Evolutionary conservation across 2,797 vertebrate genomes (phyloP).

Genomic region (Eulemur mongoz): DNA sequence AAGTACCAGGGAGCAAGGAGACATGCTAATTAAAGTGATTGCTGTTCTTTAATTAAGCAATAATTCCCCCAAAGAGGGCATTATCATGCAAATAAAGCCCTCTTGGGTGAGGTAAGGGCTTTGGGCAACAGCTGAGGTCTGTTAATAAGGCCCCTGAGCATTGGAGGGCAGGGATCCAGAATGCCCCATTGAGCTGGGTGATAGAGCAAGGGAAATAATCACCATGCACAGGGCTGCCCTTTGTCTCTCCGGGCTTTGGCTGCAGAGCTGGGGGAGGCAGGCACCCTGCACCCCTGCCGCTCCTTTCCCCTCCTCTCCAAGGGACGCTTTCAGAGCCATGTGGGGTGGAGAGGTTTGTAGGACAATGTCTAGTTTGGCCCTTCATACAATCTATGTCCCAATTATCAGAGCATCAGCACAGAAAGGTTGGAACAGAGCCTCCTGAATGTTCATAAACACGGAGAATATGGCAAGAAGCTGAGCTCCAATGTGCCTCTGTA

Average conservation of each 20-base stretch:
- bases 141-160: conserved; percentile 69
- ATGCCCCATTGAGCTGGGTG: conserved; percentile 76
- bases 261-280: conserved; percentile 21
- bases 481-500: neutral
- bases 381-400: neutral
- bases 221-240: neutral
- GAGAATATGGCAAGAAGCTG: neutral
- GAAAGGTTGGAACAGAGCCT: neutral
- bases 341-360: neutral
- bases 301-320: neutral
- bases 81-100: conserved; percentile 86
- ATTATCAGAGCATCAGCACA: neutral
- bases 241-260: conserved; percentile 66
- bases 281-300: neutral
- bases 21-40: conserved; percentile 89
- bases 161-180: conserved; percentile 76
- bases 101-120: conserved; percentile 82
- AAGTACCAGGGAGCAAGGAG: conserved; percentile 86
- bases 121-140: conserved; percentile 80
- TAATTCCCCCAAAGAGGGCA: conserved; percentile 83
- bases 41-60: conserved; percentile 90
- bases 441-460: neutral
- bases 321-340: conserved; percentile 18
- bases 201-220: conserved; percentile 67
- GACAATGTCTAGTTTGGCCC: conserved; percentile 9